Base-by-base conservation (phyloP, 2,888 invertebrate genomes). In the Byasa hedistus region DNA sequence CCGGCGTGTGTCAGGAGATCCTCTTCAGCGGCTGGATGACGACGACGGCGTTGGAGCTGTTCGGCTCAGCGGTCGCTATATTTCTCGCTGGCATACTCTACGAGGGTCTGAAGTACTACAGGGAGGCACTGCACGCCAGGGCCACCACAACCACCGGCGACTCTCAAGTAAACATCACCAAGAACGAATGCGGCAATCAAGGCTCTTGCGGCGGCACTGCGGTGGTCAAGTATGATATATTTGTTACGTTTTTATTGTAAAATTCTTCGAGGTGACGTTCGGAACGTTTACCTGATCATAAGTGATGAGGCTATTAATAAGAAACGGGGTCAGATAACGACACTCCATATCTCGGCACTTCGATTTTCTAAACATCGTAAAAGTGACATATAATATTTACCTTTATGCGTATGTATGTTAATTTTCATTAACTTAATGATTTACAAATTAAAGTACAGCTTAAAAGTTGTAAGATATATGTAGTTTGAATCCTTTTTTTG, bases 81-180 rank as follows among this genome's bases (percentile, higher is more conserved):
- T 96, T 98, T 86, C 93, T 97, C 61, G 94, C 98, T 80, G 96
- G 97, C 0, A 94, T 98, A 27, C 90, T 98, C n/a, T 99, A 99
- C 83, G 99, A 99, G 89, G 98, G 97, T 0, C 93, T 99, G 3
- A 99, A 99, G 91, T 98, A 97, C 89, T 95, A 91, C 78, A 83
- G 94, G 0, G 93, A 93, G 74, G 87, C 87, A 10, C 78, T 91
- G 19, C 89, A 90, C 73, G 75, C 84, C 7, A 71, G 83, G 1
- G 84, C 84, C 44, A 77, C 82, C 19, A 69, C 81, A 1, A 72
- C 80, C 17, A 79, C 82, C 0, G 84, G 83, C 0, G 88, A 91
- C 77, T 90, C 91, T 36, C 82, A 86, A 55, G 89, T 92, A 60
- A 92, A 92, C 66, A 92, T 92, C 71, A 84, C 92, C 23, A 92